Conservation (phyloP, 2,113 vertebrate species). For the Cricetomys ansorgei region DNA sequence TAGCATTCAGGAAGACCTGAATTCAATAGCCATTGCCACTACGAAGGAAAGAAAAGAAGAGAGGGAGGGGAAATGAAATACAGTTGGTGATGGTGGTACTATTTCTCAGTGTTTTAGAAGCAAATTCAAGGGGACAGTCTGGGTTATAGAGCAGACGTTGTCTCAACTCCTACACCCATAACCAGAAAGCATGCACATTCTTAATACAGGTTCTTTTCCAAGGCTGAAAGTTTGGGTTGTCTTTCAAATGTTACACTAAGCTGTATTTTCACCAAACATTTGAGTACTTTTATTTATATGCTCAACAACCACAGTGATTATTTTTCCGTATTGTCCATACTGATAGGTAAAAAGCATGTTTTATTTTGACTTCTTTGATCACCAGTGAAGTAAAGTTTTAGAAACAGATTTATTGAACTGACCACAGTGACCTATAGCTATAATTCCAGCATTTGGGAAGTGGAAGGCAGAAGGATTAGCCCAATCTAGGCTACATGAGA, state of each 20-base stretch:
- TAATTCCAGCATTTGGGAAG: background rate
- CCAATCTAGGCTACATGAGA: background rate
- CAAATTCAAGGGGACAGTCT: background rate
- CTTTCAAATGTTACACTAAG: background rate
- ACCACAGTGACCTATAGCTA: background rate
- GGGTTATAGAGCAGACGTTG: background rate
- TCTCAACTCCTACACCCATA: background rate
- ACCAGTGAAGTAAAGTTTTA: background rate
- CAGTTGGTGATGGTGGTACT: background rate
- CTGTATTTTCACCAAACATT: background rate
- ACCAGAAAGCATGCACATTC: background rate
- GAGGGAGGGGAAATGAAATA: background rate
- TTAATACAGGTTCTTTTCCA: background rate
- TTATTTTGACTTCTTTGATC: conserved; percentile 24
- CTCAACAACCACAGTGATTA: background rate
- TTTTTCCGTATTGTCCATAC: background rate
- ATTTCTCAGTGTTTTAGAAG: background rate
- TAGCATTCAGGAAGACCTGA: background rate
- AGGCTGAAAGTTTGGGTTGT: background rate
- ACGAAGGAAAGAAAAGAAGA: background rate
- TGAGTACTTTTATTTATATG: background rate
- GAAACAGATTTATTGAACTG: background rate
- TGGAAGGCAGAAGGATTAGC: background rate
- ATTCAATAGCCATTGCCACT: background rate
- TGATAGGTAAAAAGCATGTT: background rate